Percentiles rank a stretch among this genome's conserved stretches.
Conservation (phyloP, 2,113 vertebrate genomes). For the Myotis davidii region DNA sequence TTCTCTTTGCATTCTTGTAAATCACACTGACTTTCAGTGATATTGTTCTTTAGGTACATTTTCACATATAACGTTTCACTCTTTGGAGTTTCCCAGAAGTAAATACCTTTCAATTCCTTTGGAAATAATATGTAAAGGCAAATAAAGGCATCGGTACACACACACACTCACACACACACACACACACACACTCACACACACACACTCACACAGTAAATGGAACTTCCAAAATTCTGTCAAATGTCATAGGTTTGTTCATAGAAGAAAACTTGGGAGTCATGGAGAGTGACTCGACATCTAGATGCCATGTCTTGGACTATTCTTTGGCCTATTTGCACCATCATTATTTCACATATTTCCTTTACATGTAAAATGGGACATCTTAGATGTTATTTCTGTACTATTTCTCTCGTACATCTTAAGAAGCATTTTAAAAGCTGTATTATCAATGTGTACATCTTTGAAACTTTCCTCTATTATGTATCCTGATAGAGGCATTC, state of each 20-base stretch:
- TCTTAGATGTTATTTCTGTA: background rate
- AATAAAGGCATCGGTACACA: background rate
- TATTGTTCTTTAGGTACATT: background rate
- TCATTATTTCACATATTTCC: constrained; percentile 57
- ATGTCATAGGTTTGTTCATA: background rate
- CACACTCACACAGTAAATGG: background rate
- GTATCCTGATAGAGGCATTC: background rate
- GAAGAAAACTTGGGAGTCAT: background rate
- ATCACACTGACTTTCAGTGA: background rate
- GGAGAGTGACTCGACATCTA: background rate
- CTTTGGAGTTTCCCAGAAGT: background rate
- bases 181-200: background rate
- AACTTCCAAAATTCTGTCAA: background rate
- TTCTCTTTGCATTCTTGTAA: background rate
- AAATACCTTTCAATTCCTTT: background rate
- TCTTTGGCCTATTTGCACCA: background rate
- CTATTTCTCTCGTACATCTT: background rate
- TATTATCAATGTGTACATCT: constrained; percentile 1
- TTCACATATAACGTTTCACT: background rate
- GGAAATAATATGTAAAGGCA: background rate
- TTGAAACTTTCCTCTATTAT: constrained; percentile 33
- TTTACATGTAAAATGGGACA: background rate
- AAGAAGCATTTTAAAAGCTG: background rate
- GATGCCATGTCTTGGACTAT: background rate
- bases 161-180: background rate